Percentiles rank a stretch among this genome's conserved stretches.
phyloP scores from a whole-genome alignment of 2,888 invertebrate species.

The Nomada hirtipes region DNA sequence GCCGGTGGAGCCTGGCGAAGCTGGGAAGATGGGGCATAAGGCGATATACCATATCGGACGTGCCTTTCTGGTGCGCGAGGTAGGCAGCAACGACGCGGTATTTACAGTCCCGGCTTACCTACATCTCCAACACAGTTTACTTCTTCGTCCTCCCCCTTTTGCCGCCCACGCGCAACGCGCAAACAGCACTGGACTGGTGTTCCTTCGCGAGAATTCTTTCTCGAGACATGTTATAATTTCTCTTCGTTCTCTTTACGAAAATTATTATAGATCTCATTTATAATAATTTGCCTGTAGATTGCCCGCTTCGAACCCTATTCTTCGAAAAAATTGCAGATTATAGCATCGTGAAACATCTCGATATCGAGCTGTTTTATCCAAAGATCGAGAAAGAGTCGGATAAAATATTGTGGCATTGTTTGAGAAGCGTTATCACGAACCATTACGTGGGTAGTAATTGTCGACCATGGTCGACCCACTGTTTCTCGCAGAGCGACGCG shows the following conservation, averaged over 20 bases:
- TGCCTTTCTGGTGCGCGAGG: constrained; percentile 69
- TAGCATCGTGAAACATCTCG: too few species aligned
- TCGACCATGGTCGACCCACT: constrained; percentile 5
- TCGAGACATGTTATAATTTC: too few species aligned
- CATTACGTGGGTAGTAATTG: constrained; percentile 53
- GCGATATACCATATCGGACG: constrained; percentile 64
- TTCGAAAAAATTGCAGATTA: too few species aligned
- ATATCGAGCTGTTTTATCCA: too few species aligned
- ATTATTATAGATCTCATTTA: too few species aligned
- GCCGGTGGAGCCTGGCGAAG: constrained; percentile 20
- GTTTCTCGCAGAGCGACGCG: neutral
- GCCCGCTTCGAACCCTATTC: neutral
- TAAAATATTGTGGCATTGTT: constrained; percentile 22
- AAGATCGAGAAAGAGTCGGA: neutral
- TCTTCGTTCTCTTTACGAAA: too few species aligned
- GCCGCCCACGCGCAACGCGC: constrained; percentile 64
- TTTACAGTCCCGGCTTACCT: constrained; percentile 71
- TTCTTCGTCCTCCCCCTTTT: constrained; percentile 43
- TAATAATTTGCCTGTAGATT: neutral
- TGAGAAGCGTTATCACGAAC: constrained; percentile 32
- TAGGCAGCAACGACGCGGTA: constrained; percentile 72
- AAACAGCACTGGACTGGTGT: constrained; percentile 23
- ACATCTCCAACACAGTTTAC: constrained; percentile 63
- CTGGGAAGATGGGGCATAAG: constrained; percentile 50
- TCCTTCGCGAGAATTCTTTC: too few species aligned